These are phyloP conservation scores for Stenurella melanura DNA, from an alignment of 2,888 invertebrate species.

Conservation along the genomic window DNA sequence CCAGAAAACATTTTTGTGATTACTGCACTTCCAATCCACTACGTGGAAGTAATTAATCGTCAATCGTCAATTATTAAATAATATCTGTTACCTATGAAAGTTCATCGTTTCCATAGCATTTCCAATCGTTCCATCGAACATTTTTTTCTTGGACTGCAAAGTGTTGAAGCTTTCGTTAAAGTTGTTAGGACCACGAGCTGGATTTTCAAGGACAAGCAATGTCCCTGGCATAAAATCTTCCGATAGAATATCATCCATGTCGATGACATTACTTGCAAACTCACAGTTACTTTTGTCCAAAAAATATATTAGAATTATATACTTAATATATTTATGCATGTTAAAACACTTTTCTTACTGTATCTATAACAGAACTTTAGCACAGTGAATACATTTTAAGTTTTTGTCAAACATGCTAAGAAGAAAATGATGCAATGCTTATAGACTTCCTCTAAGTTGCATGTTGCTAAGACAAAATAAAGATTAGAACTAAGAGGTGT, in stretches of 20 bases:
- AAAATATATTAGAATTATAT: slow-evolving; percentile 10
- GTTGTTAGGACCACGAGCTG: slow-evolving; percentile 59
- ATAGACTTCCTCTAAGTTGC: neutral
- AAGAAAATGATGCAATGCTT: neutral
- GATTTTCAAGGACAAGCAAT: slow-evolving; percentile 75
- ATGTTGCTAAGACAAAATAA: slow-evolving; percentile 22
- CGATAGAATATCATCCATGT: slow-evolving; percentile 82
- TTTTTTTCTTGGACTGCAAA: neutral
- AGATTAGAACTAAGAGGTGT: slow-evolving; percentile 23
- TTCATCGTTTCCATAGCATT: slow-evolving; percentile 80
- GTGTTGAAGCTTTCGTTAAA: slow-evolving; percentile 48
- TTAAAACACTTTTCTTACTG: slow-evolving; percentile 1
- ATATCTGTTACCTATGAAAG: slow-evolving; percentile 79
- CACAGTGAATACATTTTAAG: neutral
- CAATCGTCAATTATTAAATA: slow-evolving; percentile 8
- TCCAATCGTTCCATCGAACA: slow-evolving; percentile 77
- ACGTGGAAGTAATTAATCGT: neutral
- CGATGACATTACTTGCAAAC: slow-evolving; percentile 59
- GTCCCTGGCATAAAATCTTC: slow-evolving; percentile 83
- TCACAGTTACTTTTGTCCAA: slow-evolving; percentile 19
- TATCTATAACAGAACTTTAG: neutral
- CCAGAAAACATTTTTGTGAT: no score
- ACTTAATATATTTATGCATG: neutral
- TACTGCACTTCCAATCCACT: no score
- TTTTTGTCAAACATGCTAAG: neutral